Conservation (phyloP, 2,797 vertebrate genomes). For the Macrochelys suwanniensis region DNA sequence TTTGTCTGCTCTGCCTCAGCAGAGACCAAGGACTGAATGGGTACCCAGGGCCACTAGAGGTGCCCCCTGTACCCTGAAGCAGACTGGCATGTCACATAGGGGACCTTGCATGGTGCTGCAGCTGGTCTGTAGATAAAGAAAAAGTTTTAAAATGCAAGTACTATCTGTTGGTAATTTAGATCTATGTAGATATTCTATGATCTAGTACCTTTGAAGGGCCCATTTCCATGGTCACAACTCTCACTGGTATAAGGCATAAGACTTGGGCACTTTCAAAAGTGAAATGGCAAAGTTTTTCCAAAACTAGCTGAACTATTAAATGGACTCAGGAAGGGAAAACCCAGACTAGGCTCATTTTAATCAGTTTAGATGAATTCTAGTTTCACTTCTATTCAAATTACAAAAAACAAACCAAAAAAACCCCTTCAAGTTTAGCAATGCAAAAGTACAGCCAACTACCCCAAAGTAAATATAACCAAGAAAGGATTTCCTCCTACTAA, state of each 20-base stretch:
- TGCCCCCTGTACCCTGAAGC: neutral
- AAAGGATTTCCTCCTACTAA: neutral
- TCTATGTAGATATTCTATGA: neutral
- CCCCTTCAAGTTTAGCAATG: neutral
- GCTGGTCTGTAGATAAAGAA: neutral
- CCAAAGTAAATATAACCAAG: neutral
- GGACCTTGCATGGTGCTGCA: neutral
- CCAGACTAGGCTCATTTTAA: neutral
- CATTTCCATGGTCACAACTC: neutral
- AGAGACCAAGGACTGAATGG: neutral
- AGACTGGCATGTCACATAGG: neutral
- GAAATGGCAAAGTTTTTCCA: slow-evolving; percentile 9
- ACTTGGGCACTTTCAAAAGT: neutral
- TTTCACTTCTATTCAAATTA: neutral
- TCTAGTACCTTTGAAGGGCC: neutral
- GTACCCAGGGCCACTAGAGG: neutral
- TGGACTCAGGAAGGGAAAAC: neutral
- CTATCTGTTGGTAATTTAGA: neutral
- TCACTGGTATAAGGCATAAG: neutral
- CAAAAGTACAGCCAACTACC: neutral
- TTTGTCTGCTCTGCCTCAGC: neutral
- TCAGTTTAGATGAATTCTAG: neutral
- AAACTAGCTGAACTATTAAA: slow-evolving; percentile 22
- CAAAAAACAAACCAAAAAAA: neutral
- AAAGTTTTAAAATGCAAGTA: neutral